Conservation (phyloP, 2,888 invertebrate species). For the Lasioglossum villosulum region DNA sequence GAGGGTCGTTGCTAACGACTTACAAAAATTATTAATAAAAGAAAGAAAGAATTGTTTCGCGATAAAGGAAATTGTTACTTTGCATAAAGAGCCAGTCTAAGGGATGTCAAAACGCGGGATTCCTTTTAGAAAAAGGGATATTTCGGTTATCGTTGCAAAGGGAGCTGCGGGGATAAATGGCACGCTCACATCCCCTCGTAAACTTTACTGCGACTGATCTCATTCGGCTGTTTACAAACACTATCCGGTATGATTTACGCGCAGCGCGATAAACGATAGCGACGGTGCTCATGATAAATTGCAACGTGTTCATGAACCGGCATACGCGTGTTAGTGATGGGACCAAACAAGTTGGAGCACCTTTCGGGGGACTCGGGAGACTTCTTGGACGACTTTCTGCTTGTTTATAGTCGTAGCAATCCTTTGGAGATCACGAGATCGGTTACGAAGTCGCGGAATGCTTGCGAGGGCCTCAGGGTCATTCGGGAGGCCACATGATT, state of each 20-base stretch:
- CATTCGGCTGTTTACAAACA: slow-evolving; percentile 10
- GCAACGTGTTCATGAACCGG: background rate
- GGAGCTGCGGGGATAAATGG: background rate
- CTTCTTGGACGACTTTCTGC: background rate
- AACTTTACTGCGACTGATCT: slow-evolving; percentile 10
- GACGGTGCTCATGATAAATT: background rate
- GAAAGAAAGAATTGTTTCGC: background rate
- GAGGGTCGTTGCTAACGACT: background rate
- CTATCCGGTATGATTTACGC: slow-evolving; percentile 7
- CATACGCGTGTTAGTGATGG: background rate
- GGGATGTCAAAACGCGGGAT: background rate
- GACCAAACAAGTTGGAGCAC: background rate
- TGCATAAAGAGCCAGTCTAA: background rate
- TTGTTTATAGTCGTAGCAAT: background rate
- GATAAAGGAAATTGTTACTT: background rate
- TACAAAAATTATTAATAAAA: background rate
- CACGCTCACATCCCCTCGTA: background rate
- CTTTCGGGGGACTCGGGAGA: background rate
- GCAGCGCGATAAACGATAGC: slow-evolving; percentile 9
- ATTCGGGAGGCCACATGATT: background rate
- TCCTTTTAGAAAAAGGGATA: background rate
- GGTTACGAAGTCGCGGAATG: background rate
- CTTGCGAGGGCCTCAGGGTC: background rate
- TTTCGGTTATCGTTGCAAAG: background rate
- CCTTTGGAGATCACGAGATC: background rate